phyloP scores from a whole-genome alignment of 2,888 invertebrate genomes.

The Melanchra persicariae region DNA sequence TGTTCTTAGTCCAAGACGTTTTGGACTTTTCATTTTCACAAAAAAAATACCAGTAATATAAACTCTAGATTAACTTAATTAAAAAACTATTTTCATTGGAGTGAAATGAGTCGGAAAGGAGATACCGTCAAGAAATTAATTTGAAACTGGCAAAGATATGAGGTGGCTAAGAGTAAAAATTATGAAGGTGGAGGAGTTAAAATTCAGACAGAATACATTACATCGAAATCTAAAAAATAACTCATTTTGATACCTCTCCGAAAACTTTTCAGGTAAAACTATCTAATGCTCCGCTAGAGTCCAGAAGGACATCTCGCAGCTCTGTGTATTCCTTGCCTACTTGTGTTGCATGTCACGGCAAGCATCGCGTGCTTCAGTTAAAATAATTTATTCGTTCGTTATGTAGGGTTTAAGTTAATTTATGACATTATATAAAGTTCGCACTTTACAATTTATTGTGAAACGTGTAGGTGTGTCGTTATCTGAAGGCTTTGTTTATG shows the following conservation, averaged over 20 bases:
- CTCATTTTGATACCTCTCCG: not conserved
- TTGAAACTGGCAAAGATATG: too few relatives aligned
- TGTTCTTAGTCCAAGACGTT: too few relatives aligned
- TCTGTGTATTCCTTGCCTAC: not conserved
- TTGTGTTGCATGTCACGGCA: constrained; percentile 56
- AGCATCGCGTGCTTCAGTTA: constrained; percentile 47
- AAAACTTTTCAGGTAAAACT: not conserved
- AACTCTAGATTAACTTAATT: too few relatives aligned
- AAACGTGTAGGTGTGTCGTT: constrained; percentile 25
- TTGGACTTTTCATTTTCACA: too few relatives aligned
- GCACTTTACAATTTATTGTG: constrained; percentile 57
- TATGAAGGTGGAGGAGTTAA: too few relatives aligned
- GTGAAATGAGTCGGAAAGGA: too few relatives aligned
- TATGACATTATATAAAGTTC: constrained; percentile 60
- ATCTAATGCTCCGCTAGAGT: not conserved
- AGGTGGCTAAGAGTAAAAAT: too few relatives aligned
- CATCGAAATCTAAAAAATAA: too few relatives aligned
- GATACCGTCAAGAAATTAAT: too few relatives aligned
- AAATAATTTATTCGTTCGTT: constrained; percentile 58
- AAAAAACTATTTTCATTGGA: too few relatives aligned
- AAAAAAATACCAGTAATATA: too few relatives aligned
- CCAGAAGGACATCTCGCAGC: not conserved
- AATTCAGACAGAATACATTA: not conserved
- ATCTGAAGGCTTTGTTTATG: constrained; percentile 36
- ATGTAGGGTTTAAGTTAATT: constrained; percentile 52